Evolutionary conservation across 2,113 vertebrate genomes (phyloP).

Genomic region (Turdus rufiventris): DNA sequence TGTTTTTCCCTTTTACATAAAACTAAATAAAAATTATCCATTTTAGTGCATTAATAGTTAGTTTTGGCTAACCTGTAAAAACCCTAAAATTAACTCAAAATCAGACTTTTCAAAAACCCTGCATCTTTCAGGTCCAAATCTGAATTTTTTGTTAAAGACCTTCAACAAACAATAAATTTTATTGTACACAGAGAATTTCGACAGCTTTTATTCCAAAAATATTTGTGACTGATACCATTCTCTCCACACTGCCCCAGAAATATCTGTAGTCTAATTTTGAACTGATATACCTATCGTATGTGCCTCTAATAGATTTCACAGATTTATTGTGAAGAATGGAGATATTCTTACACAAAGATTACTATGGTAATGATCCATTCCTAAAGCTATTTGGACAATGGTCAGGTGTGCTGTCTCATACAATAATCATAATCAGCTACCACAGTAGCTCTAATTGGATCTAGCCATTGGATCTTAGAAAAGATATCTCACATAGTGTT

Average conservation of each 20-base stretch:
- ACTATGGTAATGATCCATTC: not conserved
- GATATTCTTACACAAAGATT: not conserved
- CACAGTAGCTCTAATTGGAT: not conserved
- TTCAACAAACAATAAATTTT: not conserved
- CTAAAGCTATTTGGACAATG: not conserved
- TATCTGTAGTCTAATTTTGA: not conserved
- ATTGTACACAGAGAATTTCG: not conserved
- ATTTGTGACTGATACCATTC: not conserved
- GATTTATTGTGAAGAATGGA: not conserved
- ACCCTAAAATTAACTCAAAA: not conserved
- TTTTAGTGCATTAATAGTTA: not conserved
- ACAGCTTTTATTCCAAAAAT: not conserved
- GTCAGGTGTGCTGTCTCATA: not conserved
- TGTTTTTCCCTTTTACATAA: not conserved
- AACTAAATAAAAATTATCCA: not conserved
- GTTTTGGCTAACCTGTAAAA: not conserved
- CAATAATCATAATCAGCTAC: not conserved
- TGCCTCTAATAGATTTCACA: not conserved
- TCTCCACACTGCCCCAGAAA: not conserved
- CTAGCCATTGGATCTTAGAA: not conserved
- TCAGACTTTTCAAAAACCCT: rapidly evolving
- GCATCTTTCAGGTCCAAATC: not conserved
- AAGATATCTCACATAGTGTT: not conserved
- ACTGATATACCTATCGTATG: not conserved
- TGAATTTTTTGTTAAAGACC: not conserved